Percentiles rank a stretch among this genome's conserved stretches.
These are phyloP conservation scores for Parazoanthus swiftii DNA, from an alignment of 92 coral and sea anemone genomes.

Conservation along the genomic window DNA sequence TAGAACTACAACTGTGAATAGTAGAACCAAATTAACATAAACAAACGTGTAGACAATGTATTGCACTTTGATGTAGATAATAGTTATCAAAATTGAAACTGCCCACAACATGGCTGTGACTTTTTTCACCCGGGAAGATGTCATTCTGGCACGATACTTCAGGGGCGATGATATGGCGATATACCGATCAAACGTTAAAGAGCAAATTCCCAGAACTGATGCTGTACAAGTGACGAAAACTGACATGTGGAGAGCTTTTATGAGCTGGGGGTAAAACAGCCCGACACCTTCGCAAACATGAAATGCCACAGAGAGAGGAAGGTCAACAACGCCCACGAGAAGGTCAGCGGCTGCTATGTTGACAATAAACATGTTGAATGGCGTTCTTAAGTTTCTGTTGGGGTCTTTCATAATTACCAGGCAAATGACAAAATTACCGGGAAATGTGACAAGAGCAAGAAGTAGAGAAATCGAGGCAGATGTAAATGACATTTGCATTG, in stretches of 20 bases:
- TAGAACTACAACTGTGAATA: slow-evolving; percentile 60
- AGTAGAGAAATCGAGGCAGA: slow-evolving; percentile 63
- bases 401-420: slow-evolving; percentile 74
- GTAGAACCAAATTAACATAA: slow-evolving; percentile 64
- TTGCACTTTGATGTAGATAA: slow-evolving; percentile 67
- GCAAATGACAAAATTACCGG: slow-evolving; percentile 74
- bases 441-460: slow-evolving; percentile 59
- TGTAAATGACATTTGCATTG: slow-evolving; percentile 58
- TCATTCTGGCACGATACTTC: slow-evolving; percentile 58
- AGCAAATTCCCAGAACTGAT: slow-evolving; percentile 73
- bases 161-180: slow-evolving; percentile 63
- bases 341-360: slow-evolving; percentile 78
- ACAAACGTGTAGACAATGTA: slow-evolving; percentile 72
- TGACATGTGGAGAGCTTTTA: slow-evolving; percentile 63
- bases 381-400: slow-evolving; percentile 68
- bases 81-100: slow-evolving; percentile 57
- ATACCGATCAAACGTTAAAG: slow-evolving; percentile 76
- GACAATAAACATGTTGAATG: slow-evolving; percentile 74
- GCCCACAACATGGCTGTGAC: slow-evolving; percentile 65
- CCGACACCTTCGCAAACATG: slow-evolving; percentile 71
- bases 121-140: slow-evolving; percentile 54
- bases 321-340: slow-evolving; percentile 59
- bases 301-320: slow-evolving; percentile 72
- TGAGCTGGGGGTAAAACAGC: slow-evolving; percentile 37
- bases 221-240: slow-evolving; percentile 81